Evolutionary conservation across 2,113 vertebrate species (phyloP).

Genomic region (pig (Sus scrofa)): T2T-Sscrofa CM000812.6:168412001-168412500

Average conservation of each 20-base stretch:
- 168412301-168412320: background rate
- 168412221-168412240: background rate
- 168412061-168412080: background rate
- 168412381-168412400: background rate
- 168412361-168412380: background rate
- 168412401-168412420: background rate
- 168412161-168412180: background rate
- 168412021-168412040: background rate
- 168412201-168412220: background rate
- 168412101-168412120: background rate
- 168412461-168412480: background rate
- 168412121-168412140: background rate
- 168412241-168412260: background rate
- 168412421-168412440: background rate
- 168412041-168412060: background rate
- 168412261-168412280: background rate
- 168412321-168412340: background rate
- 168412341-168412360: background rate
- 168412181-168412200: conserved; percentile 3
- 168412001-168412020: background rate
- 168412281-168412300: background rate
- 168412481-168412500: background rate
- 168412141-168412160: background rate
- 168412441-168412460: background rate
- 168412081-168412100: background rate